Base-by-base conservation (phyloP, 92 coral and sea anemone species). In the Heteractis magnifica region DNA sequence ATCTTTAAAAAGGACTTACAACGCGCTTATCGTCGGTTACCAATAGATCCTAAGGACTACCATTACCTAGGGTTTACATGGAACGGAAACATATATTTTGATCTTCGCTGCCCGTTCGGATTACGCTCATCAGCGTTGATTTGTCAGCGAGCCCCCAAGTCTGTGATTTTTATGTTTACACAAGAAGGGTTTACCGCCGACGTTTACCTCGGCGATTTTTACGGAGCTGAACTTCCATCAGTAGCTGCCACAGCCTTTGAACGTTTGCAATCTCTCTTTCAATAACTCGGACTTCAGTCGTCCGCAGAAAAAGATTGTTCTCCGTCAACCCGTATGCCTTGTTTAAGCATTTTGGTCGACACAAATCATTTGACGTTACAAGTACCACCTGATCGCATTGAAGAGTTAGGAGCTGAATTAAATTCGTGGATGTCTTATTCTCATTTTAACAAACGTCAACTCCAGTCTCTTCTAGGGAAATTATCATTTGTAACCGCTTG, bases 381-480 rank as follows among this genome's bases (percentile, higher is more conserved):
- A 48, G 86, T 83, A 34, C 80, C 81, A 2, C 56, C 8, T 65
- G 86, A 83, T 20, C 58, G 86, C 44, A 18, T 83, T 4, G 51
- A 34, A 64, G 86, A 83, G 10, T 78, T 83, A 15, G 62, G 44
- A n/a, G 44, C 76, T 18, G 62, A 75, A 18, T 75, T 58, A 75
- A 73, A 44, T 52, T 8, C 12, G 56, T 81, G 89, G 89, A 56
- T 23, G 26, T 16, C 19, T 51, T 68, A 53, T 48, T 49, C 82
- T 10, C 58, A 65, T 59, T 78, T 79, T 48, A 75, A 80, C 48
- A 56, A 78, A 71, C 76, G 70, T 23, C 84, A 81, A 76, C 78
- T 86, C 10, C 89, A 86, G 65, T 80, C 82, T 44, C 75, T 86
- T 48, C 48, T 75, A n/a, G 86, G 89, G 26, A 81, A 86, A 86